A percentile compares a stretch with the other conserved stretches of the same genome.
Conservation (phyloP, 2,797 vertebrate species). For the Acestrorhynchus altus region DNA sequence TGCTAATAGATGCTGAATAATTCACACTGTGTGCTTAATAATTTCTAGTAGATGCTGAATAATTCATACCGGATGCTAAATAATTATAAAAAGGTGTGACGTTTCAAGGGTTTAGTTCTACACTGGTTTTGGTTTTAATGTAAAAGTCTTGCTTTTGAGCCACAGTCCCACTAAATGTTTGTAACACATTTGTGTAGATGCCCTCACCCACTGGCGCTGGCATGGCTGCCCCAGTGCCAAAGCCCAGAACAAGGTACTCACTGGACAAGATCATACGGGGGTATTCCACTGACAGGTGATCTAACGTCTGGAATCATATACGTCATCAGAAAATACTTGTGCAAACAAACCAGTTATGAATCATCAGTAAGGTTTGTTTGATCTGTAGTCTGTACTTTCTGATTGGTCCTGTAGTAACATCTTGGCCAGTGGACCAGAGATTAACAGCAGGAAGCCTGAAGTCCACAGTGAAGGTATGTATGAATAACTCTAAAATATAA, state of each 20-base stretch:
- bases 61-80: too few relatives aligned
- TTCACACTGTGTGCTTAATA: too few relatives aligned
- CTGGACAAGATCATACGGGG: neutral
- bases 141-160: neutral
- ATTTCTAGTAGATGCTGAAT: too few relatives aligned
- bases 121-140: too few relatives aligned
- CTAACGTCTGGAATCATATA: neutral
- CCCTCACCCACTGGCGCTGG: neutral
- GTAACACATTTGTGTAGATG: neutral
- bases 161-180: neutral
- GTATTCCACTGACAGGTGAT: slow-evolving; percentile 42
- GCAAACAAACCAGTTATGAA: neutral
- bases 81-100: too few relatives aligned
- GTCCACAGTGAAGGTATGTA: neutral
- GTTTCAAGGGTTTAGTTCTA: too few relatives aligned
- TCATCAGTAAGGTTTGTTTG: neutral
- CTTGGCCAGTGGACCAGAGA: neutral
- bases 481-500: neutral
- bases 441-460: neutral
- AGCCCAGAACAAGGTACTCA: slow-evolving; percentile 45
- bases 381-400: neutral
- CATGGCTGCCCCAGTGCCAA: slow-evolving; percentile 49
- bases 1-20: too few relatives aligned
- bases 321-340: neutral
- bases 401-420: neutral